Base-by-base conservation (phyloP, 2,888 invertebrate genomes). In the Plemyria rubiginata region DNA sequence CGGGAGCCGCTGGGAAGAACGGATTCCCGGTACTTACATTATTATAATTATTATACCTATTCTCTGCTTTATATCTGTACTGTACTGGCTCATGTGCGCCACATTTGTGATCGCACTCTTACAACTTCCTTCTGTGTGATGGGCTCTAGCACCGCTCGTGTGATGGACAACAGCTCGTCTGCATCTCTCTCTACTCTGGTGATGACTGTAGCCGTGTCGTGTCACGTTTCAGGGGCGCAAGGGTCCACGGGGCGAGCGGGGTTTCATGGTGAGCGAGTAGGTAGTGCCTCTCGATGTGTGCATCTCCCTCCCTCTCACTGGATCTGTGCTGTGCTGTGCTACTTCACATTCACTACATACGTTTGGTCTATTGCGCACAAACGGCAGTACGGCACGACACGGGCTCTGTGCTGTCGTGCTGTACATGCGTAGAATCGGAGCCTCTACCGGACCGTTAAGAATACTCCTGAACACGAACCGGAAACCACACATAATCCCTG, bases 1-100 rank as follows among this genome's bases (percentile, higher is more conserved):
- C 95, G 86, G 97, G 97, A 86, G 94, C 96, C 82, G 95, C 96
- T 78, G 97, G 97, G 88, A 97, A 96, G 93, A 97, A 96, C 89
- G 97, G 97, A 94, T 97, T 97, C 95, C 97, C 97, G 96, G 97
- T 97, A 90, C 72, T 75, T 93, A 90, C 22, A 53, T 65, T 51
- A 43, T 48, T 57, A 56, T n/a, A n/a, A n/a, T n/a, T 36, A 54
- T 54, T 48, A 16, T 29, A 50, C n/a, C n/a, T n/a, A n/a, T n/a
- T n/a, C 1, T 9, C 15, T 16, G 15, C 28, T 16, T 51, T 7
- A 29, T 2, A 32, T 32, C 49, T 15, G 11, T 46, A 4, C 49
- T 15, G 11, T 46, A 4, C 7, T 3, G 8, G 7, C 29, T 8
- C 13, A 36, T 13, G 11, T 15, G 11, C 50, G 13, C 36, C 36